Conservation (phyloP, 2,113 vertebrate genomes). For the Mobula birostris region DNA sequence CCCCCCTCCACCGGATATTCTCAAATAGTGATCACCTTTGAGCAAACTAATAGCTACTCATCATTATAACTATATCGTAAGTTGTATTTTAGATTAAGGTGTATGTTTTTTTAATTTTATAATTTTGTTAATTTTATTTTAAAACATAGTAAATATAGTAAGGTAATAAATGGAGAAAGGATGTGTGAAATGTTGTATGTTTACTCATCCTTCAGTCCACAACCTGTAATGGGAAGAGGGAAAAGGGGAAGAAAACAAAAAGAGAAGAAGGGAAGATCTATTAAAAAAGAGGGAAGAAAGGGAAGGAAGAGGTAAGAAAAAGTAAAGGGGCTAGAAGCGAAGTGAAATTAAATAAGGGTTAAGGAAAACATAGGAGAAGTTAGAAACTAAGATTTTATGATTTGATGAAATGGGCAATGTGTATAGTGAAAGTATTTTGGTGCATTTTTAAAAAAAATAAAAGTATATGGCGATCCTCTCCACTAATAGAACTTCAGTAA, state of each 20-base stretch:
- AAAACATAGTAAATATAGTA: constrained; percentile 20
- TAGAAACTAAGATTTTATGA: constrained; percentile 16
- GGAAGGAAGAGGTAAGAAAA: constrained; percentile 38
- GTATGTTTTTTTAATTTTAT: neutral
- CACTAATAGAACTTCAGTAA: neutral
- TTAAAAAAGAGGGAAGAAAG: constrained; percentile 38
- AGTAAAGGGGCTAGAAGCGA: neutral
- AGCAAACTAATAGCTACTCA: neutral
- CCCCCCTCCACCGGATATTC: neutral
- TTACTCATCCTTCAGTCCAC: constrained; percentile 37
- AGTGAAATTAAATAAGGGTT: neutral
- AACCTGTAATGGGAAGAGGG: constrained; percentile 37
- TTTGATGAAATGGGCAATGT: constrained; percentile 3
- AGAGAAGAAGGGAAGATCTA: constrained; percentile 38
- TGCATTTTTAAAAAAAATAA: neutral
- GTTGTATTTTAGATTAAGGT: neutral
- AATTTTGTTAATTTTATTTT: constrained; percentile 24
- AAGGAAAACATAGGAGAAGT: constrained; percentile 22
- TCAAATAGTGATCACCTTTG: neutral
- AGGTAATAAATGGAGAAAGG: constrained; percentile 26
- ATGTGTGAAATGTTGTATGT: constrained; percentile 23
- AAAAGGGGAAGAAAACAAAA: constrained; percentile 38
- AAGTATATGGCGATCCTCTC: neutral
- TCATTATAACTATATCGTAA: neutral
- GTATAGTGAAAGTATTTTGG: neutral